These are phyloP conservation scores for Tetramorium parvispinum DNA, from an alignment of 1,140 invertebrate species.

Conservation along the genomic window DNA sequence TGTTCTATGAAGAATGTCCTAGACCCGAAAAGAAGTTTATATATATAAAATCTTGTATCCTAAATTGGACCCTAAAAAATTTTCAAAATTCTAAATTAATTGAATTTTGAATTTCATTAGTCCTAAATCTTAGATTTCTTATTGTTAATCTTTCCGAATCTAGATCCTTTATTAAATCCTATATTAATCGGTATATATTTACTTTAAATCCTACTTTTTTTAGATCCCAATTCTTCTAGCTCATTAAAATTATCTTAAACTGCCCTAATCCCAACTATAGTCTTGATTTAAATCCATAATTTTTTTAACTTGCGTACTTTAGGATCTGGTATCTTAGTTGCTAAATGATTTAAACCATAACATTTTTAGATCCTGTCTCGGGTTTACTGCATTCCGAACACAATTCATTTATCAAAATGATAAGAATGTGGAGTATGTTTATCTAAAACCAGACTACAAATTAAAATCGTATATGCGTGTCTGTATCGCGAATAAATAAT, in stretches of 20 bases:
- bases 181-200: background rate
- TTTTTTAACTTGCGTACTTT: constrained; percentile 15
- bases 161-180: background rate
- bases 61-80: background rate
- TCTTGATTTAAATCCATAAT: constrained; percentile 8
- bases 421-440: constrained; percentile 40
- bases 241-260: background rate
- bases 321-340: constrained; percentile 1
- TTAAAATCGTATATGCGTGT: constrained; percentile 13
- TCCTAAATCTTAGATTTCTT: background rate
- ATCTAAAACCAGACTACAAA: constrained; percentile 33
- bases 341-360: constrained; percentile 38
- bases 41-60: background rate
- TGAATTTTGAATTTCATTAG: background rate
- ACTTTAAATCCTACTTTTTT: background rate
- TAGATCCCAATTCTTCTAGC: background rate
- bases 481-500: constrained; percentile 25
- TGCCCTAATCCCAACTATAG: background rate
- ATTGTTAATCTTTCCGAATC: background rate
- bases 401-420: constrained; percentile 45
- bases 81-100: background rate
- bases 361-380: constrained; percentile 65
- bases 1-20: constrained; percentile 65
- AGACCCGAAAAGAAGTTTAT: constrained; percentile 39
- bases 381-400: constrained; percentile 53